Evolutionary conservation across 2,888 invertebrate species (phyloP).

Genomic region (Drosophila kambysellisi): DNA sequence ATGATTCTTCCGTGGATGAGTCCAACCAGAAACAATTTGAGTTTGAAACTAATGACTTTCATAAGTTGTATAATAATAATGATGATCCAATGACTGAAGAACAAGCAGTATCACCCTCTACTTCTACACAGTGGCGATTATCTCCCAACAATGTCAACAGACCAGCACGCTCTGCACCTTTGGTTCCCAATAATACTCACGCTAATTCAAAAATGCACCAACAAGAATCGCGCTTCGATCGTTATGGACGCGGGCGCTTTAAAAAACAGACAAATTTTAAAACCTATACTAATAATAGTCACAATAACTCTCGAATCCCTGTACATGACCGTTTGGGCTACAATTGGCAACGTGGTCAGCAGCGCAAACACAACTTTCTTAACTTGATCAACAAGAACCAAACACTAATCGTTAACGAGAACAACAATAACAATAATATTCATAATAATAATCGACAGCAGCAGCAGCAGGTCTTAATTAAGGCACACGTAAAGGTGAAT

Average conservation of each 20-base stretch:
- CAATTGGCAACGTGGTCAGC: slow-evolving; percentile 7
- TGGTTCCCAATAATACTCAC: slow-evolving; percentile 43
- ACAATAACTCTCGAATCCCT: neutral
- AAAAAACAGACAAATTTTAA: neutral
- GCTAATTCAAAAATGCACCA: neutral
- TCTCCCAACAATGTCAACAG: slow-evolving; percentile 62
- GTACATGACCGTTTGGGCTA: slow-evolving; percentile 17
- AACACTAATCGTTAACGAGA: neutral
- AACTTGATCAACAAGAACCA: neutral
- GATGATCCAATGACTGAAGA: neutral
- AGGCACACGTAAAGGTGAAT: neutral
- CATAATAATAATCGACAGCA: neutral
- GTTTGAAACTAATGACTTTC: slow-evolving; percentile 55
- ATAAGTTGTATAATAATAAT: slow-evolving; percentile 35
- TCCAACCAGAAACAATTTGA: slow-evolving; percentile 36
- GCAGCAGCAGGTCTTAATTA: slow-evolving; percentile 13
- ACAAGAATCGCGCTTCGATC: neutral
- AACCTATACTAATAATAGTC: slow-evolving; percentile 2
- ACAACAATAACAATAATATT: neutral
- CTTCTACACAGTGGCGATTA: slow-evolving; percentile 62
- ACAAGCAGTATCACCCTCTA: neutral
- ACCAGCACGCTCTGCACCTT: slow-evolving; percentile 66
- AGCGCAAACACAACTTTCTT: neutral
- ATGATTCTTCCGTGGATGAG: slow-evolving; percentile 4
- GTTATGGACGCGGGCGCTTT: neutral